phyloP scores from a whole-genome alignment of 2,113 vertebrate genomes.

The Mus spicilegus region DNA sequence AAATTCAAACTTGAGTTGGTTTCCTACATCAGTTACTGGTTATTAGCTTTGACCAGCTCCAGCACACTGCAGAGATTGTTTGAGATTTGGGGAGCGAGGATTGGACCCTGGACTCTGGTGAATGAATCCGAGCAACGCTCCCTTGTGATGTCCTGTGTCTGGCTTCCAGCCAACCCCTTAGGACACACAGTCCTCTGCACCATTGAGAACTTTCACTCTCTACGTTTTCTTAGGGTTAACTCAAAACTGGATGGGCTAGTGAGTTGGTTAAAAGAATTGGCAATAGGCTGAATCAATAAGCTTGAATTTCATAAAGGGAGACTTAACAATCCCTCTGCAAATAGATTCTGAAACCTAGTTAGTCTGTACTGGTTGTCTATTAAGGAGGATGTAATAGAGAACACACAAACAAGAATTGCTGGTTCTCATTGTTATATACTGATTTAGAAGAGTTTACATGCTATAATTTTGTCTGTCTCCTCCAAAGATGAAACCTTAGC shows the following conservation, averaged over 20 bases:
- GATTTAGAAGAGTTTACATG: background rate
- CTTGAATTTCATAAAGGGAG: constrained; percentile 8
- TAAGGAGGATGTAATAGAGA: background rate
- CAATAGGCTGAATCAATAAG: background rate
- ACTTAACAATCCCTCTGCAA: background rate
- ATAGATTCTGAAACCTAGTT: background rate
- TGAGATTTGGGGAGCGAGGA: background rate
- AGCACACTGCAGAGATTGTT: background rate
- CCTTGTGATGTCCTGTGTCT: background rate
- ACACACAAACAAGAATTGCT: background rate
- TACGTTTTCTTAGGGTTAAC: background rate
- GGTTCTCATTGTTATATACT: background rate
- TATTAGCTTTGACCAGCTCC: background rate
- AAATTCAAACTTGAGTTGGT: background rate
- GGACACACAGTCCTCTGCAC: background rate
- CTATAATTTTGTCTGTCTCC: background rate
- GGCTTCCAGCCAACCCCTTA: background rate
- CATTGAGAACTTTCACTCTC: background rate
- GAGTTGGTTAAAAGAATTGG: background rate
- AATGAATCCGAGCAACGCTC: background rate
- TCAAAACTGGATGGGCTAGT: background rate
- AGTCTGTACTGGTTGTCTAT: background rate
- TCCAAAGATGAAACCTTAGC: background rate
- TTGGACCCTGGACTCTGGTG: background rate
- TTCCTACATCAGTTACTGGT: background rate